These are phyloP conservation scores for Melanotaenia duboulayi DNA, from an alignment of 2,113 vertebrate species.

Conservation along the genomic window DNA sequence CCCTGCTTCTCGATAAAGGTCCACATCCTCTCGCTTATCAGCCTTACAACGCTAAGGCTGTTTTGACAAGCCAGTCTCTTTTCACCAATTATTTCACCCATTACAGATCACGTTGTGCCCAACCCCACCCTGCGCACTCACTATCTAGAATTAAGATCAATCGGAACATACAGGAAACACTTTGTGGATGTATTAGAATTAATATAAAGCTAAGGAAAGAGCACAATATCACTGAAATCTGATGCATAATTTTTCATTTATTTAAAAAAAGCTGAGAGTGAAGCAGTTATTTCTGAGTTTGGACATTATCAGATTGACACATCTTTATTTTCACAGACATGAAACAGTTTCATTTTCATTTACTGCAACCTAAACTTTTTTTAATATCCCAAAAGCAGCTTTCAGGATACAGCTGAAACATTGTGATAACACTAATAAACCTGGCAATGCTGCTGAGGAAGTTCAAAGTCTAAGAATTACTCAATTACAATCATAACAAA, in stretches of 20 bases:
- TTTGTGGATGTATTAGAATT: conserved; percentile 19
- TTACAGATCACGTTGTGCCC: conserved; percentile 64
- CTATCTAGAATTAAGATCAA: conserved; percentile 60
- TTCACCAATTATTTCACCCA: conserved; percentile 82
- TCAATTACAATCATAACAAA: conserved; percentile 55
- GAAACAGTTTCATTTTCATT: conserved; percentile 30
- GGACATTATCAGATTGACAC: conserved; percentile 30
- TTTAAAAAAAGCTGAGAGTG: conserved; percentile 18
- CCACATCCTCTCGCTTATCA: conserved; percentile 73
- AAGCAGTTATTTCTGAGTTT: conserved; percentile 28
- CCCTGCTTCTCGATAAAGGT: conserved; percentile 61
- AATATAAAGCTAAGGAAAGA: conserved; percentile 26
- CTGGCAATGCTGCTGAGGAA: conserved; percentile 18
- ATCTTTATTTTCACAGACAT: conserved; percentile 15
- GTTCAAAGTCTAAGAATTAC: conserved; percentile 30
- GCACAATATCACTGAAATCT: conserved; percentile 16
- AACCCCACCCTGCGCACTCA: conserved; percentile 54
- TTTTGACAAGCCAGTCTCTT: conserved; percentile 80
- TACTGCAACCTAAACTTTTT: conserved; percentile 41
- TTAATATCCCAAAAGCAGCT: conserved; percentile 19
- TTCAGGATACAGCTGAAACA: conserved; percentile 26
- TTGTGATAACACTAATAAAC: conserved; percentile 37
- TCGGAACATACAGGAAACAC: conserved; percentile 45
- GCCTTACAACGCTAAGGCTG: conserved; percentile 52
- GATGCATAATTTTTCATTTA: conserved; percentile 23